Evolutionary conservation across 2,888 invertebrate species (phyloP), one percentile per base, ranked within the genome.

Genomic region (Brachylomia viminalis): DNA sequence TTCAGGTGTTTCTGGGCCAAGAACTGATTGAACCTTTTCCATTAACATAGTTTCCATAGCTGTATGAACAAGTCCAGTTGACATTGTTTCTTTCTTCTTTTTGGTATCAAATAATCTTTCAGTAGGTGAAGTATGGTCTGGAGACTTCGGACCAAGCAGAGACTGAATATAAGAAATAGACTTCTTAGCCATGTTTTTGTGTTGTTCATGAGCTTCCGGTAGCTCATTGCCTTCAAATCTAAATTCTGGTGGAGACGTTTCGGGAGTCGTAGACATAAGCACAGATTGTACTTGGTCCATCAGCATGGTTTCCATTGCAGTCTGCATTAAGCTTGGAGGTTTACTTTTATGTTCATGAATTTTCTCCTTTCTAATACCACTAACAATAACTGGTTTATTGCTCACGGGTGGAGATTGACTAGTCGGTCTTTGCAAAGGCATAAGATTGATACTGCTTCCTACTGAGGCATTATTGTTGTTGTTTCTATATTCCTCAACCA

Each of bases 41-140:
- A 97, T 95, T 10, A 97, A 91, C 79, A 97, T 97, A 30, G 97
- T 97, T 86, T 96, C 95, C 92, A 97, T 95, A 20, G 97, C 97
- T 5, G 96, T 95, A 59, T 95, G 95, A 72, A 97, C 84, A 54
- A 97, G 88, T 0, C 96, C 94, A 1, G 92, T 91, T 1, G 92
- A 91, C 85, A 92, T 93, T 3, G 87, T 45, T 80, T 89, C 90
- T 72, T 76, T 83, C 15, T 87, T 88, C 54, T 84, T 85, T 20
- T 86, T 87, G 47, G 33, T 69, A 58, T 79, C 73, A 61, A 84
- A 79, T 13, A 74, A 71, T 54, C 66, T 87, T 54, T 87, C 87
- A 17, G 76, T 79, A 11, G 82, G 80, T 1, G 87, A 78, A 33
- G 71, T 49, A 49, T 80, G 75, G 49, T 80, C 82, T 11, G 84